Percentiles rank a stretch among this genome's conserved stretches.
Evolutionary conservation across 2,113 vertebrate species (phyloP).

Genomic region (Silurus glanis): DNA sequence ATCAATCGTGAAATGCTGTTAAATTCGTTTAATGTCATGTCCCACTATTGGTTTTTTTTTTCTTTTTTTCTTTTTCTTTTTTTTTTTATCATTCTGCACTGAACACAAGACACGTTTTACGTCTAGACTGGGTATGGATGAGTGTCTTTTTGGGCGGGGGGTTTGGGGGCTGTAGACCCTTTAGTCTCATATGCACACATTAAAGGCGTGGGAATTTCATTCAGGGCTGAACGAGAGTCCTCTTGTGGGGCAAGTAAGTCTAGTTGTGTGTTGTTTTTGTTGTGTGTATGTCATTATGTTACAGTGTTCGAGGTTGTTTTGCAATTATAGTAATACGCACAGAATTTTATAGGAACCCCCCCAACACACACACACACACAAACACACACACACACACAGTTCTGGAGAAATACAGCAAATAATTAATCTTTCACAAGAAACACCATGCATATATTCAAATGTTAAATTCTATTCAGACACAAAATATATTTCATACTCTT

Average conservation of each 20-base stretch:
- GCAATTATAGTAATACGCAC: neutral
- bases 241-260: conserved; percentile 73
- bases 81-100: conserved; percentile 24
- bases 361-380: neutral
- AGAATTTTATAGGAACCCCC: neutral
- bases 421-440: neutral
- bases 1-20: neutral
- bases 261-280: conserved; percentile 60
- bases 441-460: neutral
- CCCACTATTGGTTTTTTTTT: conserved; percentile 1
- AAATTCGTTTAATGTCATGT: neutral
- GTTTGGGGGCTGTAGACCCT: conserved; percentile 53
- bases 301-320: conserved; percentile 53
- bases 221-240: conserved; percentile 69
- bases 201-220: conserved; percentile 78
- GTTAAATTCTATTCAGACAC: neutral
- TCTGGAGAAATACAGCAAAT: neutral
- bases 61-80: conserved; percentile 21
- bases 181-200: conserved; percentile 68
- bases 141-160: conserved; percentile 57
- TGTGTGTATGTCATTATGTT: conserved; percentile 49
- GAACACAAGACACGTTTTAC: conserved; percentile 49
- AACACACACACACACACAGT: neutral
- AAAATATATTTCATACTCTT: neutral
- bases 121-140: conserved; percentile 47